phyloP scores from a whole-genome alignment of 64 coral and sea anemone genomes.

The Actinia equina region DNA sequence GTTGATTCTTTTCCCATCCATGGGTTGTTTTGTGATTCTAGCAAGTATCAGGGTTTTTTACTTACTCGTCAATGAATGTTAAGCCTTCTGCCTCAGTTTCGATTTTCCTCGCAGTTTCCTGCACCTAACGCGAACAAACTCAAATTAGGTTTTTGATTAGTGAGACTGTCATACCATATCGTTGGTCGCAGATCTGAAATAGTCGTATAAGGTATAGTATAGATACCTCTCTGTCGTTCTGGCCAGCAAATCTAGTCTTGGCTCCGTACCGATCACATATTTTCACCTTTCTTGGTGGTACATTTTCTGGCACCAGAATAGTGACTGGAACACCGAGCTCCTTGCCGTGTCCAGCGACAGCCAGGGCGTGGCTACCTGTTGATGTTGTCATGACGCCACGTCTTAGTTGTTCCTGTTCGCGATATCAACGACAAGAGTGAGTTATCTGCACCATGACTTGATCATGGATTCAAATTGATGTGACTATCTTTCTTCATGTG shows the following conservation, averaged over 20 bases:
- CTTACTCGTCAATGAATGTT: conserved; percentile 32
- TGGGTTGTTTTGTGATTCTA: too few species aligned
- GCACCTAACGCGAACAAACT: not conserved
- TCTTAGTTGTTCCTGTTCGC: conserved; percentile 33
- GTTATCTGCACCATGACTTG: not conserved
- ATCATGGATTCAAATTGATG: too few species aligned
- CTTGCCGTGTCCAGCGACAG: conserved; percentile 45
- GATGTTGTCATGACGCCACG: conserved; percentile 54
- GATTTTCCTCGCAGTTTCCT: conserved; percentile 20
- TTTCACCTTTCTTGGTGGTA: conserved; percentile 42
- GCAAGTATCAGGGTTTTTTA: not conserved
- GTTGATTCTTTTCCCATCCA: too few species aligned
- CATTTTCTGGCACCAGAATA: conserved; percentile 65
- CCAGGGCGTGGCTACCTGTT: conserved; percentile 48
- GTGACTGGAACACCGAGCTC: conserved; percentile 52
- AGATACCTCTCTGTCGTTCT: conserved; percentile 20
- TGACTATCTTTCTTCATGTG: too few species aligned
- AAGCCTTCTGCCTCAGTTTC: conserved; percentile 8
- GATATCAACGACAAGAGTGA: not conserved
- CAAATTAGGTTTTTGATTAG: not conserved
- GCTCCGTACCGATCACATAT: conserved; percentile 29
- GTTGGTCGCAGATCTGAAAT: too few species aligned
- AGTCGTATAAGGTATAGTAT: not conserved
- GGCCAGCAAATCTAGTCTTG: not conserved
- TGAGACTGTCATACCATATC: too few species aligned